Evolutionary conservation across 2,113 vertebrate genomes (phyloP), one percentile per base, ranked within the genome.

Genomic region (Recurvirostra avosetta): DNA sequence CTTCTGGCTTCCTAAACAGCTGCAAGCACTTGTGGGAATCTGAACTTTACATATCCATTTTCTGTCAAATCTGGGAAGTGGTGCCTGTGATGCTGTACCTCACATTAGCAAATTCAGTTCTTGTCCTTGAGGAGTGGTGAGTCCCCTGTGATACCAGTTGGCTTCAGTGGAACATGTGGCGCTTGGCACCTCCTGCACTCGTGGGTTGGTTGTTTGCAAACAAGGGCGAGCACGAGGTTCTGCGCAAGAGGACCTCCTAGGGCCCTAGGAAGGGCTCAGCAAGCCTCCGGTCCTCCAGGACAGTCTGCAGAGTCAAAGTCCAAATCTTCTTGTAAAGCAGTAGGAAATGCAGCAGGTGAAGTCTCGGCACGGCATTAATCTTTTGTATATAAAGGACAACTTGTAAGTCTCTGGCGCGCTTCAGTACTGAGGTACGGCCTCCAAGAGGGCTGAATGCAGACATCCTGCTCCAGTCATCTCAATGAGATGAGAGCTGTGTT

Each of bases 221-320:
- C 23, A 22, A 34, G 56, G 58, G n/a, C 0, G 1, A 71, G 92
- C 68, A 27, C 0, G 1, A 53, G 32, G 23, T 26, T 53, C 88
- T 58, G 75, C 0, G 1, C 26, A 11, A 20, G 72, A 34, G 49
- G 67, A 67, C 23, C 41, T 84, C 7, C 6, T 43, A 40, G 78
- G 47, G 55, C 77, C 50, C 36, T 0, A 1, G 56, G 70, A 81
- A 41, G 49, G 53, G 40, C 38, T 73, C 58, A 26, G 38, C 75
- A n/a, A 27, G 41, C n/a, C 49, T 74, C 36, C 2, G 22, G 4
- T 76, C 53, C 67, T 66, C 5, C 45, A 59, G 53, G 43, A 55
- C 58, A n/a, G 53, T 34, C 55, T 82, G 41, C n/a, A 52, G 71
- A n/a, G 61, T 22, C 30, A 36, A 47, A 41, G 66, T 5, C 53